Evolutionary conservation across 2,113 vertebrate genomes (phyloP).

Genomic region (Sterna hirundo): DNA sequence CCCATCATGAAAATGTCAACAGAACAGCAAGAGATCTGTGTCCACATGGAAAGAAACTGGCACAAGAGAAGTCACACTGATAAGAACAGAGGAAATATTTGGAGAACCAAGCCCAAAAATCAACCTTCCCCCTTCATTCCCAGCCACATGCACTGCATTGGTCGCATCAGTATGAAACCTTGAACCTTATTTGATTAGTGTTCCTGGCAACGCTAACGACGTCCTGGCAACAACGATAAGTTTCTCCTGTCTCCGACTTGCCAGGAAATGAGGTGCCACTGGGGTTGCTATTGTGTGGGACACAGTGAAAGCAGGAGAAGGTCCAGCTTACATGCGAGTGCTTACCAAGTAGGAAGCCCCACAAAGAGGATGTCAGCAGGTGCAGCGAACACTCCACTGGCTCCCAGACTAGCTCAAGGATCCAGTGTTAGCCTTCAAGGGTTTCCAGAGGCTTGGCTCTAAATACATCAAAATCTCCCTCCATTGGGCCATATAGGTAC

Average conservation of each 20-base stretch:
- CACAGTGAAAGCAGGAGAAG: background rate
- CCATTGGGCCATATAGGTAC: background rate
- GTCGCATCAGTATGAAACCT: background rate
- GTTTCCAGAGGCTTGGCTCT: background rate
- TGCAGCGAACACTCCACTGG: background rate
- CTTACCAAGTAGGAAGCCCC: background rate
- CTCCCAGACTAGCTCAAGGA: background rate
- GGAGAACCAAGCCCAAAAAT: background rate
- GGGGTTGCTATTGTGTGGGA: background rate
- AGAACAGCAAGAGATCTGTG: background rate
- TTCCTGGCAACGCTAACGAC: background rate
- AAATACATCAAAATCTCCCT: background rate
- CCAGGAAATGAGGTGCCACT: background rate
- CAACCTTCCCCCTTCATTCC: background rate
- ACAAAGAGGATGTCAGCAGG: background rate
- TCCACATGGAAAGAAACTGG: background rate
- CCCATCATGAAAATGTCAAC: background rate
- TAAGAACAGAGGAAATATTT: slow-evolving; percentile 6
- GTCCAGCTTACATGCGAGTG: rapidly evolving
- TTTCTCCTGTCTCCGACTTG: background rate
- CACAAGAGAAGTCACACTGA: background rate
- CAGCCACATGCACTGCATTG: background rate
- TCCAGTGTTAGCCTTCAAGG: background rate
- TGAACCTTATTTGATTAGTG: background rate
- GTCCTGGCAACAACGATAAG: background rate